Conservation (phyloP, 2,888 invertebrate genomes). For the Daptonema setosum region DNA sequence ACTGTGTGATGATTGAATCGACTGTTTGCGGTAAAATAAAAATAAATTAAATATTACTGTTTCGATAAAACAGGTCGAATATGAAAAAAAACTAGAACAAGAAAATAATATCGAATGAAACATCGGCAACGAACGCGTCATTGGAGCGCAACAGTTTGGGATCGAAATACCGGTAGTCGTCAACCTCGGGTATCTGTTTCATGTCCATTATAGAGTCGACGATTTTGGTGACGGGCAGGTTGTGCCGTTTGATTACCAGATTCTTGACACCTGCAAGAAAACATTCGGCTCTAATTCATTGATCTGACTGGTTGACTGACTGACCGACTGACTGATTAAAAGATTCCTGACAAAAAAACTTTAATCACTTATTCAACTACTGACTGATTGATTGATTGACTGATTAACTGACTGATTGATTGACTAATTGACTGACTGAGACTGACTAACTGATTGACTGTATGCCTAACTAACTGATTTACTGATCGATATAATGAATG, state of each 20-base stretch:
- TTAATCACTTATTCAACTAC: not conserved
- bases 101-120: no score
- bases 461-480: not conserved
- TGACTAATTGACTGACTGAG: no score
- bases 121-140: conserved; percentile 1
- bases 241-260: conserved; percentile 40
- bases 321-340: no score
- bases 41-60: no score
- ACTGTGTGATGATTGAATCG: no score
- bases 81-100: conserved; percentile 5
- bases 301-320: not conserved
- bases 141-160: conserved; percentile 59
- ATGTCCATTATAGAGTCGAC: conserved; percentile 71
- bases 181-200: conserved; percentile 49
- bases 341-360: no score
- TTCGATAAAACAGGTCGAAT: conserved; percentile 5
- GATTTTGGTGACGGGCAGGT: conserved; percentile 33
- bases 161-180: conserved; percentile 78
- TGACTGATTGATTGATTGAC: conserved; percentile 3
- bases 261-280: not conserved
- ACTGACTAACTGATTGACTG: not conserved
- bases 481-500: no score
- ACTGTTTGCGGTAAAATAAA: no score
- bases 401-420: not conserved
- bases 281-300: not conserved